Percentiles rank a stretch among this genome's conserved stretches.
Conservation (phyloP, 2,113 vertebrate species). For the Marmota flaviventris region DNA sequence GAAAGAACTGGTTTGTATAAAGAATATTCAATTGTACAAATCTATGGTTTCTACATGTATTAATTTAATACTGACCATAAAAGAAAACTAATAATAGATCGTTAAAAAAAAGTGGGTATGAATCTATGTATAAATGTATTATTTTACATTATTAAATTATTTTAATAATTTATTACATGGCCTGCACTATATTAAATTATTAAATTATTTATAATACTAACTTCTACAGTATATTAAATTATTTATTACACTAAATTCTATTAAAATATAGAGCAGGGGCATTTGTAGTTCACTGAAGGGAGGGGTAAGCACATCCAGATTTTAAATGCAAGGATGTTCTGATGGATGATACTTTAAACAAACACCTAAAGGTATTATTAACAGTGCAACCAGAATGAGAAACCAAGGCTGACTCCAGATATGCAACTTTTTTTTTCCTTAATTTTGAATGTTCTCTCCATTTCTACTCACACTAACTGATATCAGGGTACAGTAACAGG, state of each 20-base stretch:
- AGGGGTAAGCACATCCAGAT: rapidly evolving
- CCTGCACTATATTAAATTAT: not conserved
- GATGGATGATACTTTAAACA: not conserved
- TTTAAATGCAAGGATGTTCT: not conserved
- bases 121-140: not conserved
- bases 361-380: not conserved
- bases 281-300: not conserved
- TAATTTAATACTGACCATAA: not conserved
- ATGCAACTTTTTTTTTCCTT: not conserved
- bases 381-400: not conserved
- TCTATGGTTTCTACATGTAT: not conserved
- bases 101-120: not conserved
- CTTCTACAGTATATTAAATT: not conserved
- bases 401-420: not conserved
- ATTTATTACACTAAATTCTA: not conserved
- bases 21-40: not conserved
- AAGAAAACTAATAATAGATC: not conserved
- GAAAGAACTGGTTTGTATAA: not conserved
- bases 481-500: rapidly evolving
- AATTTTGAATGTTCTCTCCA: not conserved
- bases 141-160: not conserved
- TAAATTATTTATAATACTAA: not conserved
- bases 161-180: not conserved
- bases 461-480: not conserved
- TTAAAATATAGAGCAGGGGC: not conserved